phyloP scores from a whole-genome alignment of 2,113 vertebrate genomes.

The Sinocyclocheilus anshuiensis region DNA sequence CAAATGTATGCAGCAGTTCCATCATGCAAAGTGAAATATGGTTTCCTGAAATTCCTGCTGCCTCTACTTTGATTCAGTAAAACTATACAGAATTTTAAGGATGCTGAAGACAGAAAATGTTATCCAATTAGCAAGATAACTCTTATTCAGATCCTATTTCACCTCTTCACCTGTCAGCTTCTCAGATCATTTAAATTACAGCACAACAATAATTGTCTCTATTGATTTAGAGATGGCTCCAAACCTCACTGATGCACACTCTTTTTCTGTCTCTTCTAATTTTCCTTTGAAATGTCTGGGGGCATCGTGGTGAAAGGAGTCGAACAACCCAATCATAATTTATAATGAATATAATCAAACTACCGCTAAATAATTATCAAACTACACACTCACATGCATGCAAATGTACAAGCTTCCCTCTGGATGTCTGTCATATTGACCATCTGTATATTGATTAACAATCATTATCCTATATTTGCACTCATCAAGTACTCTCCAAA shows the following conservation, averaged over 20 bases:
- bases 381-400: not conserved
- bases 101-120: not conserved
- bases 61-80: not conserved
- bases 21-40: conserved; percentile 13
- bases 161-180: not conserved
- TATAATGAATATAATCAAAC: conserved; percentile 1
- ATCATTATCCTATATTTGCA: too few species aligned
- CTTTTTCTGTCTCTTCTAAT: not conserved
- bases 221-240: not conserved
- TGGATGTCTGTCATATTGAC: not conserved
- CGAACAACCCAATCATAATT: not conserved
- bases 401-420: not conserved
- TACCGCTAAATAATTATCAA: not conserved
- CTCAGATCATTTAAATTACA: not conserved
- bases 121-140: not conserved
- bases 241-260: not conserved
- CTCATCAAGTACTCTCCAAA: not conserved
- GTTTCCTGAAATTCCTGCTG: not conserved
- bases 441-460: not conserved
- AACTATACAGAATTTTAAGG: not conserved
- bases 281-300: not conserved
- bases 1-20: not conserved
- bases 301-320: not conserved
- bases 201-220: not conserved
- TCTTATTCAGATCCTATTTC: not conserved